These are phyloP conservation scores for Corapipo altera DNA, from an alignment of 2,113 vertebrate species.

Conservation along the genomic window DNA sequence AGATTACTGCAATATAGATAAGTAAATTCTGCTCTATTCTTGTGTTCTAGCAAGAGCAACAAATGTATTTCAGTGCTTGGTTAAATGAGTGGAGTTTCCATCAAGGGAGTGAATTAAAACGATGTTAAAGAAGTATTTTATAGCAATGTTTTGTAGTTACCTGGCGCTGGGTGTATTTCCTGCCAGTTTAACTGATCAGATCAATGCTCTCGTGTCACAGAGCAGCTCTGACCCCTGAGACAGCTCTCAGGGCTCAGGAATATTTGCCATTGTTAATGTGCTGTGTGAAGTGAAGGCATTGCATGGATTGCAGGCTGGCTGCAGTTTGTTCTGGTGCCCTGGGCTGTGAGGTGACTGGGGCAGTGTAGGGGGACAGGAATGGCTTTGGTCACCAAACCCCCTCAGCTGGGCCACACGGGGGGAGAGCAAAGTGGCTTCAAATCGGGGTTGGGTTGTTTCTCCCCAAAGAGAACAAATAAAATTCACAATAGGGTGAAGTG, in stretches of 20 bases:
- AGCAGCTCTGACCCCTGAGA: background rate
- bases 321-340: background rate
- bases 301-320: fast-evolving
- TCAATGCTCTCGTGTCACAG: background rate
- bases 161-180: background rate
- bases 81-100: background rate
- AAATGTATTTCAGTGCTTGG: background rate
- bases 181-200: background rate
- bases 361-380: background rate
- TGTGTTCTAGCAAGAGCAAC: background rate
- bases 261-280: background rate
- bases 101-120: background rate
- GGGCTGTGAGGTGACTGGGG: background rate
- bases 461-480: background rate
- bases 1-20: background rate
- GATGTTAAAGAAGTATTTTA: background rate
- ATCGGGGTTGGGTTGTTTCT: background rate
- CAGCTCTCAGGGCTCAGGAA: background rate
- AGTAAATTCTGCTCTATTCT: background rate
- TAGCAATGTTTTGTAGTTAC: background rate
- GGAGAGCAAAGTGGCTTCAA: background rate
- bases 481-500: background rate
- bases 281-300: background rate
- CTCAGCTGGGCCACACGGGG: background rate
- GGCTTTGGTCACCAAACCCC: background rate